Evolutionary conservation across 2,113 vertebrate species (phyloP).

Genomic region (Piaya cayana): DNA sequence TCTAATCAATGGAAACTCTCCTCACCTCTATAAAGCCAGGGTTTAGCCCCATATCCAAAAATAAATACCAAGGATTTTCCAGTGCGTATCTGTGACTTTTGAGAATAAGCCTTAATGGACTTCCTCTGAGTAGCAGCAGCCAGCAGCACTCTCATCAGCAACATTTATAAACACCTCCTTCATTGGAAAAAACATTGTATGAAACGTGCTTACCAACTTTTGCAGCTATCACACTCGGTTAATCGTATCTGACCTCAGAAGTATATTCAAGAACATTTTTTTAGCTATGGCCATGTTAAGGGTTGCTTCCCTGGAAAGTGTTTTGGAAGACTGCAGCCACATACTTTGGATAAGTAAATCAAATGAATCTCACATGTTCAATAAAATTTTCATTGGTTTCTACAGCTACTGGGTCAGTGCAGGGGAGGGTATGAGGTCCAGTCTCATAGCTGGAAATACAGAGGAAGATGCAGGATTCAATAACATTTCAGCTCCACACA

Average conservation of each 20-base stretch:
- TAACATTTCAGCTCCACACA: neutral
- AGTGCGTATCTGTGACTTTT: neutral
- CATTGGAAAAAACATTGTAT: fast-evolving
- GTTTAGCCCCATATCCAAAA: conserved; percentile 34
- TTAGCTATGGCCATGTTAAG: neutral
- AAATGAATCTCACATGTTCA: neutral
- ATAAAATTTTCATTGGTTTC: neutral
- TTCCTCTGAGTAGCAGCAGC: neutral
- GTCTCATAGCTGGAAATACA: neutral
- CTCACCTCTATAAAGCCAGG: conserved; percentile 29
- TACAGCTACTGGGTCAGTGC: neutral
- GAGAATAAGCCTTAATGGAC: neutral
- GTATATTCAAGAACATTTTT: neutral
- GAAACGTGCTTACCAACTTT: neutral
- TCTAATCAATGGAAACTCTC: conserved; percentile 62
- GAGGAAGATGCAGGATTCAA: neutral
- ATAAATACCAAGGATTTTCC: conserved; percentile 52
- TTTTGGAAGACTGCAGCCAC: neutral
- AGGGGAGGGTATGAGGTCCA: neutral
- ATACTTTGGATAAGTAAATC: conserved; percentile 9
- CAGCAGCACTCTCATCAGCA: neutral
- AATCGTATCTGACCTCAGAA: neutral
- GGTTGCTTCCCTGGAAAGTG: neutral
- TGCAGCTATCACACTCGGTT: neutral
- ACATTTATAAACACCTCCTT: neutral